Evolutionary conservation across 1,140 invertebrate species (phyloP), one percentile per base, ranked within the genome.

Genomic region (Patella vulgata): DNA sequence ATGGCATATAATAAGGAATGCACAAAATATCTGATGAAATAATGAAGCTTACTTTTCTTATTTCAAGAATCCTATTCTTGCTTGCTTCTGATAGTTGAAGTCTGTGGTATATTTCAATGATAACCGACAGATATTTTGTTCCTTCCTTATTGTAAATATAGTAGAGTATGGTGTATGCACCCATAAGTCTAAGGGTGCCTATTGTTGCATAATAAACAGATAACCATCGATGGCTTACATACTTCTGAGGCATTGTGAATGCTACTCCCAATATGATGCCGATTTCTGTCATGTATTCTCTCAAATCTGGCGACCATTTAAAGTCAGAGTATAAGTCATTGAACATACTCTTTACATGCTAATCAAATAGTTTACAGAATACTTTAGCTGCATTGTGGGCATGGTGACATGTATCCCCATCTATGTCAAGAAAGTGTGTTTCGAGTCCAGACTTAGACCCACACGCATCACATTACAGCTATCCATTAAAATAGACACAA

Each of bases 361-460:
- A 33, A 17, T 56, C 55, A 48, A 74, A 74, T n/a, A 66, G 66
- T 5, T 51, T 50, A 55, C 70, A 71, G 21, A 73, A 62, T 50
- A 44, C 28, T 61, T 64, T 68, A 11, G 59, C 14, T 17, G 63
- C 61, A 66, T 68, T 73, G 31, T 73, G 68, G 2, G 59, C 58
- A 55, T 70, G 72, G 30, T 74, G 70, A 42, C 66, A 74, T 12
- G 68, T 53, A 46, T 75, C 70, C 12, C 73, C 70, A 66, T 68
- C 68, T 40, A 75, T 55, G 51, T 71, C 71, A 2, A 75, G 36
- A 8, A 75, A 28, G 25, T 70, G 60, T 12, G 68, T 33, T 43
- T 75, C 70, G 0, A 73, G 42, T 0, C 72, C 70, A 47, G 23
- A 19, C 31, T 72, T 69, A 27, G 21, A 54, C 4, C 72, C 63